phyloP scores from a whole-genome alignment of 2,797 vertebrate species.

The Otus scops region DNA sequence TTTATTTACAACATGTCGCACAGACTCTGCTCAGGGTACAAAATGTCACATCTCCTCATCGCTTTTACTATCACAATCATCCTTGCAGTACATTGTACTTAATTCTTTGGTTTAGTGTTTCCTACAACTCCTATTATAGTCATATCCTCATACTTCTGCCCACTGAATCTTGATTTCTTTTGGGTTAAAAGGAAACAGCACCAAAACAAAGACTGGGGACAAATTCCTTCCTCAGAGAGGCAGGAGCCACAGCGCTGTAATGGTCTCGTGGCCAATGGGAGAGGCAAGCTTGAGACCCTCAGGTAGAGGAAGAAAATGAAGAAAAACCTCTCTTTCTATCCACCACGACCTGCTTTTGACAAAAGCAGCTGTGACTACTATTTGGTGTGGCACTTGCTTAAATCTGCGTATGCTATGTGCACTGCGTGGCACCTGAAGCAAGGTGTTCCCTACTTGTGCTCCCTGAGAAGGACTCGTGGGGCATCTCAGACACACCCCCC shows the following conservation, averaged over 20 bases:
- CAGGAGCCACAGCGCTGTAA: neutral
- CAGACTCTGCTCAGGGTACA: neutral
- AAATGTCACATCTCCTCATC: neutral
- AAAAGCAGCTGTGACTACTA: neutral
- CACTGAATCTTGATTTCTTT: neutral
- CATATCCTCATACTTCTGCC: neutral
- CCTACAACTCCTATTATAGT: neutral
- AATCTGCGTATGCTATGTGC: rapidly evolving
- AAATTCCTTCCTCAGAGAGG: neutral
- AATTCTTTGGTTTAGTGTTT: neutral
- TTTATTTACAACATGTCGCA: neutral
- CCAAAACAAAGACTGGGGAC: neutral
- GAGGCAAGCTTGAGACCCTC: neutral
- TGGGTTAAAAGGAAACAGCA: neutral
- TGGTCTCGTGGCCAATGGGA: neutral
- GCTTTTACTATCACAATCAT: neutral
- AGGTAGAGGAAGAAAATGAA: neutral
- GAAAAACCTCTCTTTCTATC: neutral
- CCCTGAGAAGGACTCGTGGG: neutral
- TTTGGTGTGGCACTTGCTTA: neutral
- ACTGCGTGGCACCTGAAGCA: neutral
- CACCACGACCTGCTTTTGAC: neutral
- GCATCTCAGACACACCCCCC: neutral
- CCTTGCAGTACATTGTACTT: neutral
- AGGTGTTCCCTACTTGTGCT: neutral